Evolutionary conservation across 1,140 invertebrate genomes (phyloP).

Genomic region (Drosophila pectinifera): DNA sequence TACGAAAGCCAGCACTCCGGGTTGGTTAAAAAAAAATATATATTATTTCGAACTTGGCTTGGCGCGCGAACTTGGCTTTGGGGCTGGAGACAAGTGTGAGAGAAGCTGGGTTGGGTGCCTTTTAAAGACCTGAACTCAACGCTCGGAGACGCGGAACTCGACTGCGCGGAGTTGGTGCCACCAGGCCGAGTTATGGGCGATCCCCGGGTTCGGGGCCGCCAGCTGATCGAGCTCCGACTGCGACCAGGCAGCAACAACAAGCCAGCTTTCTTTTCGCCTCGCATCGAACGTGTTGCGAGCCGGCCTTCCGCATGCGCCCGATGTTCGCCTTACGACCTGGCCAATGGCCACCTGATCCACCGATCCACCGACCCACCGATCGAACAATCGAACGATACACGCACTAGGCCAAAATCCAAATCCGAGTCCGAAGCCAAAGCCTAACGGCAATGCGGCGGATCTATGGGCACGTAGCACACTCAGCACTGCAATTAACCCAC

Average conservation of each 20-base stretch:
- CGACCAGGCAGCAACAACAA: constrained; percentile 4
- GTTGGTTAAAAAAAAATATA: not conserved
- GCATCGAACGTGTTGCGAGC: constrained; percentile 56
- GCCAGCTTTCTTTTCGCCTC: constrained; percentile 69
- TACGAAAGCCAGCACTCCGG: constrained; percentile 5
- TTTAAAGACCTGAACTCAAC: constrained; percentile 63
- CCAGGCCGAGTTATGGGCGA: constrained; percentile 78
- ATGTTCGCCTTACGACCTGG: constrained; percentile 6
- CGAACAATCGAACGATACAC: not conserved
- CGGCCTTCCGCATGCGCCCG: constrained; percentile 1
- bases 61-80: constrained; percentile 51
- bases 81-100: not conserved
- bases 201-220: constrained; percentile 28
- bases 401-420: constrained; percentile 16
- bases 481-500: constrained; percentile 27
- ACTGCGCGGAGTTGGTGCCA: constrained; percentile 64
- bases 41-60: no score
- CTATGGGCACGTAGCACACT: constrained; percentile 29
- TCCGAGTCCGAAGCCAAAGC: not conserved
- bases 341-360: constrained; percentile 46
- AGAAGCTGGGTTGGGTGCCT: constrained; percentile 5
- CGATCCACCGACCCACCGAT: no score
- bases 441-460: constrained; percentile 14
- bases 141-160: constrained; percentile 73
- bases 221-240: constrained; percentile 23